These are phyloP conservation scores for Lacanobia oleracea DNA, from an alignment of 2,888 invertebrate genomes.

Conservation along the genomic window DNA sequence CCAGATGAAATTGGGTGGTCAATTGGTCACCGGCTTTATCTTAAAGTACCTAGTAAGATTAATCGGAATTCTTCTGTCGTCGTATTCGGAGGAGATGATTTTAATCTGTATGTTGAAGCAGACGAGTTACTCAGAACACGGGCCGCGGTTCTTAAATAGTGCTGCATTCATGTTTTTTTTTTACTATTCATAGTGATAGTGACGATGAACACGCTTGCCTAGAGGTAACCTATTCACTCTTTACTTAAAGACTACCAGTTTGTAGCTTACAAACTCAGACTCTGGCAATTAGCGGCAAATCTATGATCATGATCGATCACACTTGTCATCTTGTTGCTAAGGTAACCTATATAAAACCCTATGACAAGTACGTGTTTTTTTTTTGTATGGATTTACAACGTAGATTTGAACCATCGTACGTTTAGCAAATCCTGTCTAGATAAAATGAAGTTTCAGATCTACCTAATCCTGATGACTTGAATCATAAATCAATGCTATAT, in stretches of 20 bases:
- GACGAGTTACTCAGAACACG: not conserved
- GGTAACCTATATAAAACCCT: not conserved
- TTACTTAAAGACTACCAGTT: no score
- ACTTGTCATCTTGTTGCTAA: not conserved
- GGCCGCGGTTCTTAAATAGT: not conserved
- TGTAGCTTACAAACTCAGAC: no score
- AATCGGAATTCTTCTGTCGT: not conserved
- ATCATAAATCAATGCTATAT: not conserved
- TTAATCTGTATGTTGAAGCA: not conserved
- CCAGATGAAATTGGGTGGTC: no score
- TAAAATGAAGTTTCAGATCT: not conserved
- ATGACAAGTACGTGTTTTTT: not conserved
- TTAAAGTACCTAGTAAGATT: slow-evolving; percentile 9
- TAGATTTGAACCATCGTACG: not conserved
- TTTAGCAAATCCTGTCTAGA: not conserved
- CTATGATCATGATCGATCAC: not conserved
- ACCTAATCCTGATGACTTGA: not conserved
- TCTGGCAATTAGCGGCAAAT: not conserved
- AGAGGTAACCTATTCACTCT: no score
- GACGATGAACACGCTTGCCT: no score
- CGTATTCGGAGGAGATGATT: not conserved
- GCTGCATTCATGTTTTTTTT: not conserved
- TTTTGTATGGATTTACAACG: not conserved
- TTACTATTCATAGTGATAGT: no score
- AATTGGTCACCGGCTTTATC: not conserved